A percentile compares a stretch with the other conserved stretches of the same genome.
These are phyloP conservation scores for Scophthalmus maximus DNA, from an alignment of 2,113 vertebrate genomes.

Conservation along the genomic window DNA sequence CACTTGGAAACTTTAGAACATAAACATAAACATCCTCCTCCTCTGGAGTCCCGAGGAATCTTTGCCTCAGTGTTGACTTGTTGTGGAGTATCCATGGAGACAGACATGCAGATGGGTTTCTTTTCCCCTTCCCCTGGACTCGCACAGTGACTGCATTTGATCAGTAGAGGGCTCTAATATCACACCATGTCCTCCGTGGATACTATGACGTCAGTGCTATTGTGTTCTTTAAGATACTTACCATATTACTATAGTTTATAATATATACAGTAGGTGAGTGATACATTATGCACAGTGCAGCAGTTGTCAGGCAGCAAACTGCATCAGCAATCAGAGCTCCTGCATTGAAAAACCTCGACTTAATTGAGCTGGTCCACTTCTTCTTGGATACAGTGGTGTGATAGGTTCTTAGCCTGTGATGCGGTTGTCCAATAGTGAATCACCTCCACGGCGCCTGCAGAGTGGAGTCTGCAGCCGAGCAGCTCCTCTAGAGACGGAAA, in stretches of 20 bases:
- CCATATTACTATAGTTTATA: not conserved
- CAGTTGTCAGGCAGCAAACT: conserved; percentile 1
- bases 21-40: not conserved
- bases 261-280: not conserved
- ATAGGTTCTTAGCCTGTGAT: conserved; percentile 66
- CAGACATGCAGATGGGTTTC: conserved; percentile 12
- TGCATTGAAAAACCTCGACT: conserved; percentile 36
- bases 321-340: conserved; percentile 6
- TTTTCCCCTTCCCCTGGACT: not conserved
- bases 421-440: conserved; percentile 64
- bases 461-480: conserved; percentile 54
- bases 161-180: conserved; percentile 60
- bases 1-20: not conserved
- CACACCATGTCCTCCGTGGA: conserved; percentile 6
- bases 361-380: conserved; percentile 23
- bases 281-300: not conserved
- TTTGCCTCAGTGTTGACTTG: conserved; percentile 38
- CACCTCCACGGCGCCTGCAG: conserved; percentile 43
- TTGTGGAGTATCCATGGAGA: conserved; percentile 69
- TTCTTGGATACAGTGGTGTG: conserved; percentile 74
- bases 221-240: not conserved
- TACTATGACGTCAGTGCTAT: not conserved
- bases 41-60: conserved; percentile 8
- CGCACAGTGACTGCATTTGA: conserved; percentile 22
- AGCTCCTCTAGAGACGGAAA: conserved; percentile 37